Evolutionary conservation across 2,888 invertebrate species (phyloP).

Genomic region (Cancer borealis): DNA sequence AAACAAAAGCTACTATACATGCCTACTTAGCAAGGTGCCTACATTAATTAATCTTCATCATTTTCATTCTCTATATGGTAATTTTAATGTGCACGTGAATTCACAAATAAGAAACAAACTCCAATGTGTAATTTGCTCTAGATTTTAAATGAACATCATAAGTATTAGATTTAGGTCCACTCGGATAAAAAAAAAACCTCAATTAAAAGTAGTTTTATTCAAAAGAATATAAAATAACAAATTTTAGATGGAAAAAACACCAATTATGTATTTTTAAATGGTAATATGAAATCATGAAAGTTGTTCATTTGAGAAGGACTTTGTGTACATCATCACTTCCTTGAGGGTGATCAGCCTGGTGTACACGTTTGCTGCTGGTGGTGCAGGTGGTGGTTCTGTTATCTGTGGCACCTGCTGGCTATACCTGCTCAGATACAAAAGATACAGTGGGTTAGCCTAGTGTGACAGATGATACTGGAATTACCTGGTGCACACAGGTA

Average conservation of each 20-base stretch:
- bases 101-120: background rate
- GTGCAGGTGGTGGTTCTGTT: background rate
- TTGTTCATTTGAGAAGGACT: background rate
- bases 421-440: background rate
- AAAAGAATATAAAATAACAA: background rate
- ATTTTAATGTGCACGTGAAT: background rate
- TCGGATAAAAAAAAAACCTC: background rate
- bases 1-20: background rate
- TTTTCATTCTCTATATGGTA: background rate
- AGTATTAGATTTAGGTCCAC: background rate
- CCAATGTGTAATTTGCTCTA: background rate
- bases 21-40: background rate
- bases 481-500: background rate
- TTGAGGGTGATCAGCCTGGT: background rate
- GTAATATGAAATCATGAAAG: background rate
- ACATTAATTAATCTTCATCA: background rate
- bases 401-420: background rate
- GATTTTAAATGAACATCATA: background rate
- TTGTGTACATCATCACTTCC: conserved; percentile 36
- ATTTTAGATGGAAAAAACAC: background rate
- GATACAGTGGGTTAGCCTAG: background rate
- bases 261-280: background rate
- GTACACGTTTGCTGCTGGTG: background rate
- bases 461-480: background rate
- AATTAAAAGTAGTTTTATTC: background rate